Evolutionary conservation across 2,888 invertebrate genomes (phyloP), one percentile per base, ranked within the genome.

Genomic region (Drosophila meridiana): DNA sequence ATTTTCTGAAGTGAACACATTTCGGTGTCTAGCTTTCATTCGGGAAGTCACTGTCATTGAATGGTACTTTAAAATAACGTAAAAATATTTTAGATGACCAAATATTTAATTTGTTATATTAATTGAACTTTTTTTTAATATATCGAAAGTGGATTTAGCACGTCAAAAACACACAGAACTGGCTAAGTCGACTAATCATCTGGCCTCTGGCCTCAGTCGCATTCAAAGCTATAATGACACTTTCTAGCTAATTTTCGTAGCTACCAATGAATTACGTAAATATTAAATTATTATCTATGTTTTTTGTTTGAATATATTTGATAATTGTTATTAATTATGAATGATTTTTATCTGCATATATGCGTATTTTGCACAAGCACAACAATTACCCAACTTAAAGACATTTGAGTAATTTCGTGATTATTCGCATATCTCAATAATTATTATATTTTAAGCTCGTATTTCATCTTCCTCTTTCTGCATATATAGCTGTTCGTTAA

Each of bases 301-400:
- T 38, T 55, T 14, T 20, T 20, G 20, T 20, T 20, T 26, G 28
- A 13, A 38, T 28, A 28, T 4, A 38, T 55, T 38, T 14, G 14
- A 8, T 8, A 28, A 14, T 2, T n/a, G 14, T 2, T 28, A 28
- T 14, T 7, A 50, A 4, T 32, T 9, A 32, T 50, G 28, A 55
- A 40, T 55, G 14, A 55, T 55, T 26, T 36, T 55, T 55, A 55
- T 26, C 7, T 36, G 53, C 26, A 13, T 8, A 38, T 26, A 36
- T 9, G 32, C 20, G 20, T 50, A 14, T 50, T 32, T 32, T 32
- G 8, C 20, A 20, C 20, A 50, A 32, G 32, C 50, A 50, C 50
- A 11, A 26, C 53, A 26, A 26, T 53, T 53, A 36, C 13, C 14
- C 26, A 38, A 26, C 14, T 38, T 20, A 28, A 28, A 14, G 36